These are phyloP conservation scores for Agonopterix heracliana DNA, from an alignment of 2,888 invertebrate species.

Conservation along the genomic window DNA sequence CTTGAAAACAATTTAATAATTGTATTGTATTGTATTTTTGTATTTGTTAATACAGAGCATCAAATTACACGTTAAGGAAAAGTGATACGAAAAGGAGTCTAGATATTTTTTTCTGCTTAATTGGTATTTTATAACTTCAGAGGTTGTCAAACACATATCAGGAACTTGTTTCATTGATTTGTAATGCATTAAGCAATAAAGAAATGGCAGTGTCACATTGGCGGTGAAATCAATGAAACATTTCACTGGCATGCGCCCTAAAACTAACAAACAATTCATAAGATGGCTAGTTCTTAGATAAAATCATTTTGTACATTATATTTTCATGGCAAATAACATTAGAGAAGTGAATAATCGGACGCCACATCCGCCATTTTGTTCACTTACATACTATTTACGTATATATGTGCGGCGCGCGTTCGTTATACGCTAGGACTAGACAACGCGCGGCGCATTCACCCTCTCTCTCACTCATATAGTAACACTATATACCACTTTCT, in stretches of 20 bases:
- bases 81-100: too few species aligned
- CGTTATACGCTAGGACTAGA: conserved; percentile 56
- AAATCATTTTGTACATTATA: conserved; percentile 9
- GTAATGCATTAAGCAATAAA: neutral
- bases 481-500: conserved; percentile 6
- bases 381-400: conserved; percentile 55
- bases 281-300: neutral
- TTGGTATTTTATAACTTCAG: too few species aligned
- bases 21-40: too few species aligned
- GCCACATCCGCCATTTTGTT: conserved; percentile 24
- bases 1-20: too few species aligned
- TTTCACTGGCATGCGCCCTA: conserved; percentile 26
- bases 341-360: conserved; percentile 16
- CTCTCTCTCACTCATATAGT: conserved; percentile 1
- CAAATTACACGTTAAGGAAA: too few species aligned
- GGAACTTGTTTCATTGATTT: neutral
- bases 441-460: conserved; percentile 34
- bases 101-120: too few species aligned
- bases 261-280: neutral
- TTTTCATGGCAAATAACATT: conserved; percentile 2
- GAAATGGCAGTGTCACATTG: conserved; percentile 19
- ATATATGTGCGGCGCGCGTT: conserved; percentile 53
- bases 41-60: too few species aligned
- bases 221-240: conserved; percentile 19
- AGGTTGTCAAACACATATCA: neutral